A percentile compares a stretch with the other conserved stretches of the same genome.
Conservation (phyloP, 2,797 vertebrate species). For the Percopsis omiscomaycus region DNA sequence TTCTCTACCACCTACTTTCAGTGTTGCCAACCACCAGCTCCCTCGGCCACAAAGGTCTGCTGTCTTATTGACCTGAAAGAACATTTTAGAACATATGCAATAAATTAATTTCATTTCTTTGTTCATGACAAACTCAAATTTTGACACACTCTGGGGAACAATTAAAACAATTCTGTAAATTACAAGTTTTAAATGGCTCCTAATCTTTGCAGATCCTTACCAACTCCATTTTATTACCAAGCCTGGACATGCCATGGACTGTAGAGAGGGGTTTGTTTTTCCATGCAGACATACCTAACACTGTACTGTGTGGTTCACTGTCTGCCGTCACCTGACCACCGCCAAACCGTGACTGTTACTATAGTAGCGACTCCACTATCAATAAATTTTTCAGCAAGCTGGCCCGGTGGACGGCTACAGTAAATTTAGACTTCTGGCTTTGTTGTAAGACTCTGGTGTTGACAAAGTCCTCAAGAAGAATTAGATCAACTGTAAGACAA, state of each 20-base stretch:
- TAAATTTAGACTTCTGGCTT: slow-evolving; percentile 53
- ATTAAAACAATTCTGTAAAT: slow-evolving; percentile 3
- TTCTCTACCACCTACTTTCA: slow-evolving; percentile 69
- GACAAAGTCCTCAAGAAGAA: too few species aligned
- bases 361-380: slow-evolving; percentile 66
- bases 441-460: neutral
- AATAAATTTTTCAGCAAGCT: slow-evolving; percentile 72
- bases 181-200: neutral
- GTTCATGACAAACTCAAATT: neutral
- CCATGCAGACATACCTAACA: too few species aligned
- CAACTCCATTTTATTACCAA: slow-evolving; percentile 47
- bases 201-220: slow-evolving; percentile 51
- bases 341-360: slow-evolving; percentile 63
- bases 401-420: slow-evolving; percentile 38
- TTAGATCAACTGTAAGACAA: too few species aligned
- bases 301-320: slow-evolving; percentile 8
- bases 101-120: neutral
- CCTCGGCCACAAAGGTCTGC: slow-evolving; percentile 55
- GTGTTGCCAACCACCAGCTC: slow-evolving; percentile 70
- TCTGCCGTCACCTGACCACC: slow-evolving; percentile 66
- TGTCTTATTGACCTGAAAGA: slow-evolving; percentile 59
- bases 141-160: neutral
- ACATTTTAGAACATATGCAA: slow-evolving; percentile 17
- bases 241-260: slow-evolving; percentile 48
- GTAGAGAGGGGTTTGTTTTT: slow-evolving; percentile 15